Evolutionary conservation across 2,113 vertebrate species (phyloP).

Genomic region (Tachysurus vachellii): DNA sequence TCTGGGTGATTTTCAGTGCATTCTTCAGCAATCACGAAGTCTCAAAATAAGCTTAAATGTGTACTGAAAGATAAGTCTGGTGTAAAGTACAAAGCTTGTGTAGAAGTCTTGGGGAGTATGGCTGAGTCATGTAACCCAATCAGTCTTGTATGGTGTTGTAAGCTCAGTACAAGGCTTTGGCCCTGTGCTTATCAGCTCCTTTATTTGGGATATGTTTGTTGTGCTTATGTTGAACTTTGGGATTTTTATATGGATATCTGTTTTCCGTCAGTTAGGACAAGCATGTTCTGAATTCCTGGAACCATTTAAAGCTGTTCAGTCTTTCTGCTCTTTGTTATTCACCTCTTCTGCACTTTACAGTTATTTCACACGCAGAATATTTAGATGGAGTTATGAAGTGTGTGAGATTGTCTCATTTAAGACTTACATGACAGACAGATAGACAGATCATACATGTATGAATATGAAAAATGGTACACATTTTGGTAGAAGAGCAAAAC

Average conservation of each 20-base stretch:
- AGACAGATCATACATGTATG: not conserved
- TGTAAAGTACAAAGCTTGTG: not conserved
- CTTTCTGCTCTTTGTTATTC: not conserved
- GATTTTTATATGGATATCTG: not conserved
- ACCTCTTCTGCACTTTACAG: not conserved
- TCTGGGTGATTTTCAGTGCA: slow-evolving; percentile 4
- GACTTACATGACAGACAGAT: not conserved
- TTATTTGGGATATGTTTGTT: not conserved
- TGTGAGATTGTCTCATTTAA: not conserved
- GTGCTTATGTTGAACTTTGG: not conserved
- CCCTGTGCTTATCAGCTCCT: not conserved
- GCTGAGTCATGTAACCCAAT: not conserved
- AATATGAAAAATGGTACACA: no score
- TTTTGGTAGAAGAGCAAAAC: not conserved
- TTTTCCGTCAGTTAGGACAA: not conserved
- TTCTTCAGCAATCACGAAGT: not conserved
- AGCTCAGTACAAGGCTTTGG: no score
- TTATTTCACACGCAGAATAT: not conserved
- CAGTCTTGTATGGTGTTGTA: not conserved
- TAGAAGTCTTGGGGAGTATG: not conserved
- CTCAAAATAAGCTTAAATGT: not conserved
- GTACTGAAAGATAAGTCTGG: not conserved
- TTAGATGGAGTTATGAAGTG: not conserved
- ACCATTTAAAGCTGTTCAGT: not conserved
- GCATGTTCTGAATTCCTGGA: not conserved